These are phyloP conservation scores for Drosophila dunni DNA, from an alignment of 1,140 invertebrate species.

Conservation along the genomic window DNA sequence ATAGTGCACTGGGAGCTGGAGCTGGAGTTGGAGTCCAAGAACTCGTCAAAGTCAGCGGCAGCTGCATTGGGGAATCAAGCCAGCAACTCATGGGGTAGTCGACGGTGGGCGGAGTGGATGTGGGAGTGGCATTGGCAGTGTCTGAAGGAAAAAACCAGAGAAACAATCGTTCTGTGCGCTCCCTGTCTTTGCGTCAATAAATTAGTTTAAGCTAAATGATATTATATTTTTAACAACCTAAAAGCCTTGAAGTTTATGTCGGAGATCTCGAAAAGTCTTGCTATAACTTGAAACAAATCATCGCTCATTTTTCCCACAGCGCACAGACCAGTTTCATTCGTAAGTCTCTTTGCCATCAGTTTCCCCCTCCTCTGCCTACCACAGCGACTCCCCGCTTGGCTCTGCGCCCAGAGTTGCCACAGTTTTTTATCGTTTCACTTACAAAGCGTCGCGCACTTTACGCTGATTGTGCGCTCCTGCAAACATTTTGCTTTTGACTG, in stretches of 20 bases:
- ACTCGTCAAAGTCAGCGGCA: constrained; percentile 11
- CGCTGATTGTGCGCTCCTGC: constrained; percentile 80
- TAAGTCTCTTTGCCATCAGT: constrained; percentile 12
- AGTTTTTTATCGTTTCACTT: too few species aligned
- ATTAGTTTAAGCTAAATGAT: too few species aligned
- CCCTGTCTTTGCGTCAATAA: constrained; percentile 64
- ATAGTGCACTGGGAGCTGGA: not conserved
- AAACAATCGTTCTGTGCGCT: constrained; percentile 59
- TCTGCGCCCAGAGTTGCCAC: too few species aligned
- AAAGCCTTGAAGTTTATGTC: too few species aligned
- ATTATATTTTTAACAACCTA: too few species aligned
- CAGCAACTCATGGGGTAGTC: not conserved
- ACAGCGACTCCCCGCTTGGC: too few species aligned
- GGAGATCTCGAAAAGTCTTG: too few species aligned
- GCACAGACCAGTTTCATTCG: constrained; percentile 33
- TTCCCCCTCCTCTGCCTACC: too few species aligned
- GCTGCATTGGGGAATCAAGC: constrained; percentile 13
- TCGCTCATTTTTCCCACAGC: too few species aligned
- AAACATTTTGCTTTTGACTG: constrained; percentile 62
- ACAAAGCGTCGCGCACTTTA: constrained; percentile 81
- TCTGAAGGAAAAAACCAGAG: constrained; percentile 40
- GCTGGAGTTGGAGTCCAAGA: not conserved
- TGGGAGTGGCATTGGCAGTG: constrained; percentile 4
- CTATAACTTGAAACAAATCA: too few species aligned
- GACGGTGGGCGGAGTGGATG: not conserved